Conservation (phyloP, 2,797 vertebrate species). For the Gallinago nigripennis region DNA sequence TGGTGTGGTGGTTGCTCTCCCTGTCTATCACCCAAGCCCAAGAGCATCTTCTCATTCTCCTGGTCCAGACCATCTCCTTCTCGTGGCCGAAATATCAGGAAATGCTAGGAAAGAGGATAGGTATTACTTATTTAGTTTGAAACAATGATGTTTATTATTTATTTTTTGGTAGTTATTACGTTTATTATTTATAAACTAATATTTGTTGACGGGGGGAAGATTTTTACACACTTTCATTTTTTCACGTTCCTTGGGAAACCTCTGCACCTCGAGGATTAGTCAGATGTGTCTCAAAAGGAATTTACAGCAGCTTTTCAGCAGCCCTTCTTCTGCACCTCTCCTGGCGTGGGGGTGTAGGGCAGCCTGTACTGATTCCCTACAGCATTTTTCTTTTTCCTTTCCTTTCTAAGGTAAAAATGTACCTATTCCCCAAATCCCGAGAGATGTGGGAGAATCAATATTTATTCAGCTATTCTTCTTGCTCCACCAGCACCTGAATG, state of each 20-base stretch:
- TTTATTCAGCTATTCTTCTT: not conserved
- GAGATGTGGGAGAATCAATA: not conserved
- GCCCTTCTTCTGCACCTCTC: not conserved
- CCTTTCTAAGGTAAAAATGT: not conserved
- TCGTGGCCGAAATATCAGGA: accelerated
- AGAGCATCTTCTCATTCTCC: not conserved
- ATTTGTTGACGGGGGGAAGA: not conserved
- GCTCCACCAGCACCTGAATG: not conserved
- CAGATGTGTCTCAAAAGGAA: not conserved
- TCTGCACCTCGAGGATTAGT: not conserved
- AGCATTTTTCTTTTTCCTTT: not conserved
- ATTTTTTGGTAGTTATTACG: not conserved
- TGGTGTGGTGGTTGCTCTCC: accelerated
- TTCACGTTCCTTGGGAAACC: not conserved
- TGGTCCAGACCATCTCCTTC: not conserved
- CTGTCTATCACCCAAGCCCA: not conserved
- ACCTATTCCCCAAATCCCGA: not conserved
- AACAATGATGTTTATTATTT: accelerated
- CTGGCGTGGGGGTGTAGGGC: accelerated
- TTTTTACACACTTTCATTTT: not conserved
- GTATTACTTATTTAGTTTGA: not conserved
- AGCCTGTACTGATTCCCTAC: not conserved
- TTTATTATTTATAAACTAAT: not conserved
- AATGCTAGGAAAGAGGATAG: not conserved
- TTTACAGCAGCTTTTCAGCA: not conserved